Percentiles rank a stretch among this genome's conserved stretches.
Evolutionary conservation across 2,113 vertebrate genomes (phyloP).

Genomic region (Eublepharis macularius): DNA sequence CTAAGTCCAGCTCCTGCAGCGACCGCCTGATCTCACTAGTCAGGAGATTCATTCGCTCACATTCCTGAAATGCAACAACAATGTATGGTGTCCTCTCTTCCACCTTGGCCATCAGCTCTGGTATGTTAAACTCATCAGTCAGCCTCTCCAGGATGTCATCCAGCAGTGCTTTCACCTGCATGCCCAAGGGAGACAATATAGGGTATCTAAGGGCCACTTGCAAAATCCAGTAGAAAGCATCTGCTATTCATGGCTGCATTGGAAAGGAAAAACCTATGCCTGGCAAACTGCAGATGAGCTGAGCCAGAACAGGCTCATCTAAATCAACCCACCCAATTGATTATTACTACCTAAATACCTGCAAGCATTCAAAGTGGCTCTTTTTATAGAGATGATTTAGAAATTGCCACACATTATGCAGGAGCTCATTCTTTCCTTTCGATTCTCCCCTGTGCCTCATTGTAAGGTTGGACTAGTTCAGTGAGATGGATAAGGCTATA

Average conservation of each 20-base stretch:
- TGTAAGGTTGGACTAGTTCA: neutral
- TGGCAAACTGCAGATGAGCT: neutral
- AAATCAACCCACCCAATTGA: neutral
- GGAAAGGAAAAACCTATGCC: neutral
- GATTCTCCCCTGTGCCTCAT: neutral
- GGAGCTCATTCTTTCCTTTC: neutral
- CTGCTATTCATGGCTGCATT: neutral
- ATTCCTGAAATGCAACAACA: constrained; percentile 93
- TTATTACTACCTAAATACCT: constrained; percentile 35
- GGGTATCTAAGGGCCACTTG: neutral
- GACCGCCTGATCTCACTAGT: constrained; percentile 84
- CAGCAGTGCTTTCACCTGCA: constrained; percentile 84
- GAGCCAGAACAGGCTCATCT: neutral
- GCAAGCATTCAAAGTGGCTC: constrained; percentile 8
- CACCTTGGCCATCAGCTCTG: constrained; percentile 83
- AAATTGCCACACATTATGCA: neutral
- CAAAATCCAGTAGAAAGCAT: rapidly evolving
- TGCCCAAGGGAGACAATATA: neutral
- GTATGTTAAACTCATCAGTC: constrained; percentile 88
- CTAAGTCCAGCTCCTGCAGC: constrained; percentile 83
- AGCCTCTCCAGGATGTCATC: constrained; percentile 91
- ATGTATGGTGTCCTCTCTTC: constrained; percentile 89
- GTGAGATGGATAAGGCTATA: constrained; percentile 10
- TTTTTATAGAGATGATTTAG: constrained; percentile 19
- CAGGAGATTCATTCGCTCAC: constrained; percentile 91